These are phyloP conservation scores for Agonum fuliginosum DNA, from an alignment of 2,888 invertebrate genomes.

Conservation along the genomic window DNA sequence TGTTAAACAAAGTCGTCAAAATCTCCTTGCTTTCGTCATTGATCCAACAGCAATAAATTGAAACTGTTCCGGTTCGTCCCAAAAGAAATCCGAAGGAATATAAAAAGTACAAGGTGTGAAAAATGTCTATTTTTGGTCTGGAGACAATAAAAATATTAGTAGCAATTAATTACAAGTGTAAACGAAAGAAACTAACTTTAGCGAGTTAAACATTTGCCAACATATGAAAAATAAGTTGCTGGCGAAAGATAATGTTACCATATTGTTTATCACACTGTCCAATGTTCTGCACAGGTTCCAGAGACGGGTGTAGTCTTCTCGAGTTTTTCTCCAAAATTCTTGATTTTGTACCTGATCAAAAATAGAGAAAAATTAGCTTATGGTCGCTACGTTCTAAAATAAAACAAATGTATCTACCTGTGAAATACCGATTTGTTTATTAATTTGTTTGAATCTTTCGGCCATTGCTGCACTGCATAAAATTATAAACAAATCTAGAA, in stretches of 20 bases:
- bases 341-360: slow-evolving; percentile 67
- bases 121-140: slow-evolving; percentile 74
- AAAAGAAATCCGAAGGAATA: slow-evolving; percentile 81
- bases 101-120: slow-evolving; percentile 78
- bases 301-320: slow-evolving; percentile 80
- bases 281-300: slow-evolving; percentile 77
- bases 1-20: slow-evolving; percentile 69
- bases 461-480: slow-evolving; percentile 79
- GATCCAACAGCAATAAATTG: slow-evolving; percentile 69
- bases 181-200: slow-evolving; percentile 75
- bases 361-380: no score
- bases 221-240: slow-evolving; percentile 85
- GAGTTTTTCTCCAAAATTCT: slow-evolving; percentile 79
- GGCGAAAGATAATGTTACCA: slow-evolving; percentile 80
- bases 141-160: slow-evolving; percentile 60
- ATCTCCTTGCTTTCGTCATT: slow-evolving; percentile 71
- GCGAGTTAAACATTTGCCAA: slow-evolving; percentile 81
- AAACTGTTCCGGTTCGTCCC: slow-evolving; percentile 75
- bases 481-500: slow-evolving; percentile 81
- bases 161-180: no score
- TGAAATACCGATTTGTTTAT: neutral
- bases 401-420: neutral
- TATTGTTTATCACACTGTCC: slow-evolving; percentile 77
- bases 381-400: no score
- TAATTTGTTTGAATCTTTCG: slow-evolving; percentile 75